A percentile compares a stretch with the other conserved stretches of the same genome.
Conservation (phyloP, 2,113 vertebrate genomes). For the Chrysemys picta region DNA sequence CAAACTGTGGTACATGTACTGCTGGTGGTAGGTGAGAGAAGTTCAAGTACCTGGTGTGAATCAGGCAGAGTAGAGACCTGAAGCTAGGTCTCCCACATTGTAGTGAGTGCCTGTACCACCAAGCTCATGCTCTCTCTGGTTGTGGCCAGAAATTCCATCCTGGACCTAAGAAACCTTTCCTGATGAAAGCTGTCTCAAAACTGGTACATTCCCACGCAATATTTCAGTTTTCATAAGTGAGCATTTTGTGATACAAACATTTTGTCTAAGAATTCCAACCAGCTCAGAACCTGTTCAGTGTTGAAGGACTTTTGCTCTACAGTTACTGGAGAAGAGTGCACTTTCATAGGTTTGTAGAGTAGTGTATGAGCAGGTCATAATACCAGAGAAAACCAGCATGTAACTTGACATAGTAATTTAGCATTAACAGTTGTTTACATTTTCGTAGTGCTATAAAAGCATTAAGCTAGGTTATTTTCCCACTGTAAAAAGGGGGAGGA, state of each 20-base stretch:
- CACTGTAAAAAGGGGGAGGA: neutral
- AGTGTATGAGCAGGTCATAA: accelerated
- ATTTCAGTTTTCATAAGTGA: neutral
- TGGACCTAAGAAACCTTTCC: neutral
- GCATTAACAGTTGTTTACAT: accelerated
- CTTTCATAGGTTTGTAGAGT: neutral
- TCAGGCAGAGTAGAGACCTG: neutral
- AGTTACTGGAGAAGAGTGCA: neutral
- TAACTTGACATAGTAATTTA: neutral
- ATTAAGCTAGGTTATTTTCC: neutral
- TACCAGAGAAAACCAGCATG: neutral
- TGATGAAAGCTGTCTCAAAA: neutral
- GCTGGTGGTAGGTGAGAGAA: neutral
- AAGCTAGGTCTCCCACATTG: neutral
- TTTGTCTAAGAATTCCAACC: neutral
- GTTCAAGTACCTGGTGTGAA: neutral
- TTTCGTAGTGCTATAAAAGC: neutral
- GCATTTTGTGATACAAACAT: neutral
- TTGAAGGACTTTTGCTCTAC: neutral
- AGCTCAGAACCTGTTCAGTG: neutral
- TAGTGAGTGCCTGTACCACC: neutral
- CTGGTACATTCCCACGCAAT: neutral
- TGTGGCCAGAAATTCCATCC: neutral
- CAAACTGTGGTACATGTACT: neutral
- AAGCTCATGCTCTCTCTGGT: neutral